phyloP scores from a whole-genome alignment of 2,113 vertebrate genomes.

The Diphyllodes magnificus region DNA sequence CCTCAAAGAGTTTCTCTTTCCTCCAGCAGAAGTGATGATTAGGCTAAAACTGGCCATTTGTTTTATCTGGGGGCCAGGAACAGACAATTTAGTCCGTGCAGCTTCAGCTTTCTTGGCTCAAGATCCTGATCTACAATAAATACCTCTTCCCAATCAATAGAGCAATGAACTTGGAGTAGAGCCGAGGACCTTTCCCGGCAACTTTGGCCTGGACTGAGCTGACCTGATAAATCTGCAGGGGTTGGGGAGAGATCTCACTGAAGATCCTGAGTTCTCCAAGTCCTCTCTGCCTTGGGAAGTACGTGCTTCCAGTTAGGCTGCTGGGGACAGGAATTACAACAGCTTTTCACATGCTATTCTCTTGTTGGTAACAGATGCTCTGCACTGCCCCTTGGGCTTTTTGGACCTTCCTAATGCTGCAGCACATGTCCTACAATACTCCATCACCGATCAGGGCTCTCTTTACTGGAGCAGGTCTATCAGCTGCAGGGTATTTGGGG shows the following conservation, averaged over 20 bases:
- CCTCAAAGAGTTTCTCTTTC: conserved; percentile 4
- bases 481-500: neutral
- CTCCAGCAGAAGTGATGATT: conserved; percentile 16
- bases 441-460: neutral
- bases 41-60: neutral
- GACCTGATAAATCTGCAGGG: neutral
- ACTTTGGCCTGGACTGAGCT: neutral
- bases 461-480: neutral
- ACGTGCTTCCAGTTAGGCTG: neutral
- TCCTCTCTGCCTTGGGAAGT: neutral
- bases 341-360: neutral
- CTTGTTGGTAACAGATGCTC: neutral
- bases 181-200: neutral
- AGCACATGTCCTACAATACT: neutral
- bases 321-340: neutral
- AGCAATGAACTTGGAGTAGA: neutral
- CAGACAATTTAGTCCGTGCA: neutral
- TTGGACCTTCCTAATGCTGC: neutral
- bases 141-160: neutral
- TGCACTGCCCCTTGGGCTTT: neutral
- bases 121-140: neutral
- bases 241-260: neutral
- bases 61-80: conserved; percentile 21
- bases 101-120: neutral
- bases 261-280: fast-evolving